Base-by-base conservation (phyloP, 2,797 vertebrate genomes). In the Octomys mimax region DNA sequence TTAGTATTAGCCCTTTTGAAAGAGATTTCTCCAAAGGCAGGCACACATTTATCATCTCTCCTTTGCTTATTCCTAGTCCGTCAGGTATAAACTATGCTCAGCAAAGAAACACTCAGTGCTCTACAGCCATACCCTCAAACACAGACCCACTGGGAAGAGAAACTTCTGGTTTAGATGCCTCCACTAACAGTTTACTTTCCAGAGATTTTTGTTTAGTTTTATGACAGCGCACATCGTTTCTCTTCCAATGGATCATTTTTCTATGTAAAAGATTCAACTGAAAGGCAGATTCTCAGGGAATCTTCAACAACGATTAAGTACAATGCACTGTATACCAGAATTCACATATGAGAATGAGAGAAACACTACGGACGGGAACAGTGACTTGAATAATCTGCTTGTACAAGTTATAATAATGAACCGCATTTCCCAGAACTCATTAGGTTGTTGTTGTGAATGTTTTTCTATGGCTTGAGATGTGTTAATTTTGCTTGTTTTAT, bases 51-150 rank as follows among this genome's bases (percentile, higher is more conserved):
- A 46, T 52, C 92, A 39, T 36, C 36, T n/a, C 42, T 28, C 57
- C n/a, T 94, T 54, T 42, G 80, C 75, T 89, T 78, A 57, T 66
- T 89, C 81, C 80, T 70, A 31, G 10, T 24, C 57, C 64, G 0
- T n/a, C 78, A 91, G 71, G 42, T 82, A 6, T 54, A 71, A 92
- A 77, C 61, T n/a, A 6, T 0, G 11, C 59, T 26, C 28, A 3
- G 87, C 22, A 36, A 62, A 66, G 80, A 59, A 21, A 33, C 4
- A 8, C 1, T 33, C 26, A 24, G 26, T 31, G 61, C 22, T 59
- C 39, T 18, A 1, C 0, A 26, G 24, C 1, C 0, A 28, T 0
- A 0, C 19, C 24, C 26, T 62, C 33, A 22, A 24, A 21, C 52
- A 22, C 52, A 7, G 2, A 2, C 3, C 21, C 0, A 2, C 5